Evolutionary conservation across 2,888 invertebrate species (phyloP).

Genomic region (Actias luna): DNA sequence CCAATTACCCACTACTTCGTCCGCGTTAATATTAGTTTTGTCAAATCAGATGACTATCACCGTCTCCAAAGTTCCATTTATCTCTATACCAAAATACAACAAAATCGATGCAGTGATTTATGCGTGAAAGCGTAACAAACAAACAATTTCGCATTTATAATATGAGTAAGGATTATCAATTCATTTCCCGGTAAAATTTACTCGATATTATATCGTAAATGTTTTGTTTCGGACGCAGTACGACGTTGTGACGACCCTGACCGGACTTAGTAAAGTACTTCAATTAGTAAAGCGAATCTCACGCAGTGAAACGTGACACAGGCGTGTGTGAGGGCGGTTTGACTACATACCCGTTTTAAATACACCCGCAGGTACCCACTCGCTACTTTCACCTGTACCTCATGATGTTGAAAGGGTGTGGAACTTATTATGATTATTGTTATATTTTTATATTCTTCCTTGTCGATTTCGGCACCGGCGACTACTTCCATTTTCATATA

Average conservation of each 20-base stretch:
- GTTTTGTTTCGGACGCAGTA: neutral
- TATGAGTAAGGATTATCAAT: too few species aligned
- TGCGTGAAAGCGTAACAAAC: too few species aligned
- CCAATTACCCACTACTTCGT: too few species aligned
- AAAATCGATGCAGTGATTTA: too few species aligned
- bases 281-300: slow-evolving; percentile 17
- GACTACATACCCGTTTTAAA: slow-evolving; percentile 9
- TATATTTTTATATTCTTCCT: too few species aligned
- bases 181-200: neutral
- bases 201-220: neutral
- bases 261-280: slow-evolving; percentile 11
- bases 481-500: too few species aligned
- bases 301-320: slow-evolving; percentile 8
- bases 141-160: too few species aligned
- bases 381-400: slow-evolving; percentile 10
- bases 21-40: too few species aligned
- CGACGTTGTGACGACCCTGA: slow-evolving; percentile 6
- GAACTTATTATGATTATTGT: neutral
- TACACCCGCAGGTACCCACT: slow-evolving; percentile 7
- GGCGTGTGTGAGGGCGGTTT: slow-evolving; percentile 12
- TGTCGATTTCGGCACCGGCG: too few species aligned
- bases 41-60: too few species aligned
- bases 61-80: too few species aligned
- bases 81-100: too few species aligned
- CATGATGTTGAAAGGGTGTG: slow-evolving; percentile 8